Evolutionary conservation across 2,113 vertebrate genomes (phyloP).

Genomic region (Micronycteris hirsuta): DNA sequence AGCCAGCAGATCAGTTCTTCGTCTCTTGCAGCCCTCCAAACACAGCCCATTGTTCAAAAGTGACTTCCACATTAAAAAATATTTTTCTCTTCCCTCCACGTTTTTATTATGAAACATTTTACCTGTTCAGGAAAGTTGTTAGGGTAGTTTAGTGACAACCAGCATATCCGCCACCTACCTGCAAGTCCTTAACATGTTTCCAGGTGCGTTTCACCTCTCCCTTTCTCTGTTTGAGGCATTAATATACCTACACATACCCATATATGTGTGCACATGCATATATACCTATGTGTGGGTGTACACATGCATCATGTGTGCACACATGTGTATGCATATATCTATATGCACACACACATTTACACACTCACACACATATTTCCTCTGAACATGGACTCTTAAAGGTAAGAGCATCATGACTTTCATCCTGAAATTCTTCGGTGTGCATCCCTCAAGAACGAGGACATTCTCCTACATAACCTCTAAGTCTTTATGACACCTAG

Average conservation of each 20-base stretch:
- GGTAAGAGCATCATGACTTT: background rate
- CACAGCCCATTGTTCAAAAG: background rate
- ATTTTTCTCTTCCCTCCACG: background rate
- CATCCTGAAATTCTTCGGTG: background rate
- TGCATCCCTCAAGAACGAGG: background rate
- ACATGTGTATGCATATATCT: background rate
- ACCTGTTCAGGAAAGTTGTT: background rate
- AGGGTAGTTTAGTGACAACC: background rate
- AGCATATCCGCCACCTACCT: background rate
- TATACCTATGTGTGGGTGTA: background rate
- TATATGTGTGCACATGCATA: background rate
- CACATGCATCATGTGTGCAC: rapidly evolving
- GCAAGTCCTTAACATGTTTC: background rate
- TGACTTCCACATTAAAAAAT: background rate
- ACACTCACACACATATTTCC: background rate
- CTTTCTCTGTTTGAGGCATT: background rate
- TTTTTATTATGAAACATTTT: background rate
- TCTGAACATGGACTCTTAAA: background rate
- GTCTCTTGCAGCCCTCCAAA: background rate
- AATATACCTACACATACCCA: too few species aligned
- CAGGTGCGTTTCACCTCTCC: background rate
- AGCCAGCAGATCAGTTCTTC: background rate
- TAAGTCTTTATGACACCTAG: background rate
- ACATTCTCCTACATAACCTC: background rate
- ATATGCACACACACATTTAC: background rate